Evolutionary conservation across 37 sponge, comb jelly and placozoan species (phyloP), one percentile per base, ranked within the genome.

Genomic region (Haliclona indistincta): DNA sequence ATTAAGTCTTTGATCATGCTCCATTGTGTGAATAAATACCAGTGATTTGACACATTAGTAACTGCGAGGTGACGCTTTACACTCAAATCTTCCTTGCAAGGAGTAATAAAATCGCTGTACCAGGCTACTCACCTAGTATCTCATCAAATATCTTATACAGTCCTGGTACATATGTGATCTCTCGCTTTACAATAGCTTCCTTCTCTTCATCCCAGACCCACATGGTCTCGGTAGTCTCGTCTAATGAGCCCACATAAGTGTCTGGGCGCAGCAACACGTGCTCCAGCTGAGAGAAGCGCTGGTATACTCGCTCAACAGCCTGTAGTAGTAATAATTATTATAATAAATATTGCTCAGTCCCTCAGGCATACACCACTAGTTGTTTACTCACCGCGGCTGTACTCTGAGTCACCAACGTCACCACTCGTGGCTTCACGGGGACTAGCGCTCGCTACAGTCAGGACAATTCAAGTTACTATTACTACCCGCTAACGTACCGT

Each of bases 131-230:
- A 91, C 90, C 90, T 36, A 96, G 65, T 55, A 97, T 97, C 67
- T 97, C 98, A 61, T 97, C 98, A 61, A 94, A 97, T 34, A 97
- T 97, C 83, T 97, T 97, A 88, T 97, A 97, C 44, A 97, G 86
- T 0, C 98, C 98, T 19, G 98, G 98, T 3, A 95, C 96, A 81
- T 79, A 95, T n/a, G 88, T 92, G 35, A 95, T 71, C 45, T 80
- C 62, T 34, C 76, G 81, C 41, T 82, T 56, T 5, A 92, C 82
- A 41, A 97, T 92, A 35, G 88, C 96, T 10, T 84, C 68, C 54
- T 67, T 75, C 55, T 84, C 91, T 38, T 88, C 78, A 37, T 92
- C 93, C 40, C 71, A 93, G 10, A 97, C 93, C 66, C 82, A 97
- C 93, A 95, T 95, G 20, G 41, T 72, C 62, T 97, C 90, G 0